Evolutionary conservation across 2,113 vertebrate genomes (phyloP).

Genomic region (Collichthys lucidus): DNA sequence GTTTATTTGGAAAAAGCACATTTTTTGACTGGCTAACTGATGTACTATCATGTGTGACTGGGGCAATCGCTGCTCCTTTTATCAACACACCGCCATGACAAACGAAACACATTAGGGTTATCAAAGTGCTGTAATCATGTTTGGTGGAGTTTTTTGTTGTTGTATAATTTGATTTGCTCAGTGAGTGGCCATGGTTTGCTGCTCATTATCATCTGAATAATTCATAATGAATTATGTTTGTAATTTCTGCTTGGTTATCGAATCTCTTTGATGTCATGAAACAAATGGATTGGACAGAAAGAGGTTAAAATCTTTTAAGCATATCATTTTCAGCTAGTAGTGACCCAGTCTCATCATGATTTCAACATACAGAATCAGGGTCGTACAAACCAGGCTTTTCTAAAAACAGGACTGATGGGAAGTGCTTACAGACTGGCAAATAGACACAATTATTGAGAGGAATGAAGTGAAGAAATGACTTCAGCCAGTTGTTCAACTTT

Average conservation of each 20-base stretch:
- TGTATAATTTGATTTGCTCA: constrained; percentile 67
- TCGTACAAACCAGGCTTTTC: not conserved
- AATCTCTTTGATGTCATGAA: constrained; percentile 43
- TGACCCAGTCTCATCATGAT: constrained; percentile 5
- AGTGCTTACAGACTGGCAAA: not conserved
- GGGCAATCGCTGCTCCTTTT: constrained; percentile 43
- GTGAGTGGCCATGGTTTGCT: constrained; percentile 49
- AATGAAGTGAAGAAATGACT: not conserved
- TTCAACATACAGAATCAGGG: constrained; percentile 1
- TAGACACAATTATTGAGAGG: not conserved
- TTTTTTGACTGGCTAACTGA: constrained; percentile 49
- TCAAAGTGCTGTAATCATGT: constrained; percentile 65
- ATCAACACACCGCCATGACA: constrained; percentile 52
- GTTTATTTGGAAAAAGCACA: constrained; percentile 39
- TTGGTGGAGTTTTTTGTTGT: constrained; percentile 47
- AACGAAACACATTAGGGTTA: constrained; percentile 64
- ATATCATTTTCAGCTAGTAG: not conserved
- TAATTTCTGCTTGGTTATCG: constrained; percentile 42
- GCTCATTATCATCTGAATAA: constrained; percentile 66
- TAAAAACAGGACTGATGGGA: not conserved
- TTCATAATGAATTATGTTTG: constrained; percentile 60
- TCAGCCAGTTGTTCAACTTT: not conserved
- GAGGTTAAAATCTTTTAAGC: constrained; percentile 46
- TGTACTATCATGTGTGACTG: constrained; percentile 43
- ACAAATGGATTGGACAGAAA: constrained; percentile 31